Evolutionary conservation across 2,888 invertebrate genomes (phyloP).

Genomic region (Piscicola geometra): DNA sequence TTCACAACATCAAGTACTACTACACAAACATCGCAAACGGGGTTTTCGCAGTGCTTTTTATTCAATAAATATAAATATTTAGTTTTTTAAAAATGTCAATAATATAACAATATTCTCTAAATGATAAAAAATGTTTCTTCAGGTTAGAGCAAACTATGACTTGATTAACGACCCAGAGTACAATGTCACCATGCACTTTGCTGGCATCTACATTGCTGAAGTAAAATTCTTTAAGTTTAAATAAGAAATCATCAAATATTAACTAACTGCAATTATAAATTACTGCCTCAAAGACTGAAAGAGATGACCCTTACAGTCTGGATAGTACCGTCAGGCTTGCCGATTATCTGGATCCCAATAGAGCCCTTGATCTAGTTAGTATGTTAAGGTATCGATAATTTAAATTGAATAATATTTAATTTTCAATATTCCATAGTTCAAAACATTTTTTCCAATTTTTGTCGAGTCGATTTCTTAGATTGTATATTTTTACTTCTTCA

Average conservation of each 20-base stretch:
- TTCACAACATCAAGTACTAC: slow-evolving; percentile 2
- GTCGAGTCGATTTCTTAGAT: background rate
- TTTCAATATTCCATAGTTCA: background rate
- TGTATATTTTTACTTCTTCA: background rate
- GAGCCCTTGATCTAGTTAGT: background rate
- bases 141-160: slow-evolving; percentile 2
- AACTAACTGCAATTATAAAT: background rate
- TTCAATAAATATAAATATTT: background rate
- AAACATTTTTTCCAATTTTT: background rate
- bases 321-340: background rate
- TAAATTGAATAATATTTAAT: background rate
- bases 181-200: background rate
- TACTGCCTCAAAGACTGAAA: background rate
- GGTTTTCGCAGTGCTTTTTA: background rate
- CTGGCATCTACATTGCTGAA: background rate
- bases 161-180: background rate
- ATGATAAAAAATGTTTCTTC: background rate
- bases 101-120: too few relatives aligned
- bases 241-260: background rate
- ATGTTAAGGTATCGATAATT: too few relatives aligned
- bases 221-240: background rate
- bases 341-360: background rate
- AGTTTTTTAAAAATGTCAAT: background rate
- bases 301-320: background rate
- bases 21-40: slow-evolving; percentile 3